These are phyloP conservation scores for Drosophila subpulchrella DNA, from an alignment of 1,140 invertebrate genomes.

Conservation along the genomic window DNA sequence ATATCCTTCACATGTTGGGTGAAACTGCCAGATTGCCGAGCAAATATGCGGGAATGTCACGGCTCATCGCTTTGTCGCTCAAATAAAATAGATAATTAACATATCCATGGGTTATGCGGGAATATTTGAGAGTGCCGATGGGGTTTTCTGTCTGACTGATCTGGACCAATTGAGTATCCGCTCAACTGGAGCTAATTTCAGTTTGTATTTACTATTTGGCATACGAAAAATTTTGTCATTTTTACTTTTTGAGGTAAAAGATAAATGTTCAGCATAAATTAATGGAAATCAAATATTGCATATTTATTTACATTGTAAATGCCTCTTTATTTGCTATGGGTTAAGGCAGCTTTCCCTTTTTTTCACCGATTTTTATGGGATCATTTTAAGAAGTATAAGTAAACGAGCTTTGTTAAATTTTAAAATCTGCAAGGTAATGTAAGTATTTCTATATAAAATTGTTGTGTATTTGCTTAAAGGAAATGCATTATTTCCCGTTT, in stretches of 20 bases:
- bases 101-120: constrained; percentile 33
- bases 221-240: background rate
- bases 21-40: constrained; percentile 15
- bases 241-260: background rate
- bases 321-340: background rate
- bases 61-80: constrained; percentile 25
- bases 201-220: constrained; percentile 1
- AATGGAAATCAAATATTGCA: background rate
- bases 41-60: constrained; percentile 34
- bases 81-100: constrained; percentile 39
- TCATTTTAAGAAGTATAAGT: too few species aligned
- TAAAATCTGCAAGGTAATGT: too few species aligned
- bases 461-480: background rate
- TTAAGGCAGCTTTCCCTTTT: too few species aligned
- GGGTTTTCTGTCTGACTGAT: constrained; percentile 14
- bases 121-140: constrained; percentile 6
- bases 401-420: too few species aligned
- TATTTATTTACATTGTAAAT: background rate
- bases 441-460: too few species aligned
- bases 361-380: too few species aligned
- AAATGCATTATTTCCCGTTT: background rate
- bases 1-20: constrained; percentile 5
- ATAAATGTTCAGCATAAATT: background rate
- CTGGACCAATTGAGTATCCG: constrained; percentile 12
- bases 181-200: constrained; percentile 22